Base-by-base conservation (phyloP, 2,113 vertebrate genomes). In the Meles meles region DNA sequence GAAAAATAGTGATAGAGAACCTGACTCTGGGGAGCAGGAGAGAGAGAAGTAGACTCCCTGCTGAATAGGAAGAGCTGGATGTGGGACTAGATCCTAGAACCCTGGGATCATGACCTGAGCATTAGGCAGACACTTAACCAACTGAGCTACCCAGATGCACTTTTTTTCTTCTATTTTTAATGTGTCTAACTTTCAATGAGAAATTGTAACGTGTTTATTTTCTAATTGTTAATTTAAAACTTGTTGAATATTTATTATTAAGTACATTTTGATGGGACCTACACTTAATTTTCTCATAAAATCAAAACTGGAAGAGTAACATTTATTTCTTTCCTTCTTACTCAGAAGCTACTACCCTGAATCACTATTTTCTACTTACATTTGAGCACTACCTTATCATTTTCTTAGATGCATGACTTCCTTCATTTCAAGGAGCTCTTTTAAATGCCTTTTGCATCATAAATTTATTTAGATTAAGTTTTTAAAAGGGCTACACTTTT, bases 381-480 rank as follows among this genome's bases (percentile, higher is more conserved):
- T 49, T 72, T 79, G 85, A 85, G 42, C 39, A 63, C 29, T 20
- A 34, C n/a, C 76, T 92, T 55, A 34, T 61, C 31, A 34, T 93
- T 47, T 71, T 84, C 39, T 76, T 34, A 69, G 47, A 85, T 39
- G 71, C 57, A 72, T 76, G 18, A 90, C 49, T 93, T 94, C 52
- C 61, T 83, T 92, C 63, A 42, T 76, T 92, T 83, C 7, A 76
- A 76, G 65, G 55, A 96, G 49, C 29, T 93, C 87, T 96, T 88
- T 94, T 49, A 93, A 88, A 63, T 11, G 20, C 31, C 57, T 95
- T 85, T 81, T 85, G 77, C 57, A 91, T 52, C 81, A 47, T 84
- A 81, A 86, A 55, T 94, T 92, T 95, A 93, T 93, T 95, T 89
- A 81, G 69, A 94, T 85, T 84, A 94, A 92, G 47, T 52, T 96